Conservation (phyloP, 2,888 invertebrate genomes). For the Tetranychus piercei region DNA sequence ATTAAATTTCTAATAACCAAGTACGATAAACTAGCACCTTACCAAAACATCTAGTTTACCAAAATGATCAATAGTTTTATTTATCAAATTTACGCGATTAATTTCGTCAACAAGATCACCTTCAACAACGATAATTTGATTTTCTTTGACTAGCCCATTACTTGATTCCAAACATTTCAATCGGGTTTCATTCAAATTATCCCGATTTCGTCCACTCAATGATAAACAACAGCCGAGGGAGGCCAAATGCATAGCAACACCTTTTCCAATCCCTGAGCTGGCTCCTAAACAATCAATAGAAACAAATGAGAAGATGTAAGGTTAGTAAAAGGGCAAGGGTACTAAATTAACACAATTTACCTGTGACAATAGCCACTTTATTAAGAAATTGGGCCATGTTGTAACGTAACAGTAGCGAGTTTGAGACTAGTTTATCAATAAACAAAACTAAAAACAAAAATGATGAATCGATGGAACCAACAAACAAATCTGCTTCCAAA, state of each 20-base stretch:
- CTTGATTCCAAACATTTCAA: constrained; percentile 5
- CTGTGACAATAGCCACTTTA: constrained; percentile 2
- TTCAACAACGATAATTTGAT: constrained; percentile 29
- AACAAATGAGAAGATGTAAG: not conserved
- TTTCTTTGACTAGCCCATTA: constrained; percentile 2
- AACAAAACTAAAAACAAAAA: too few relatives aligned
- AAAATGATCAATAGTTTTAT: constrained; percentile 51
- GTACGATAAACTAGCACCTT: not conserved
- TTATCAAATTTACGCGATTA: constrained; percentile 51
- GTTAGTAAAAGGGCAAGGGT: not conserved
- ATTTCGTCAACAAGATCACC: constrained; percentile 42
- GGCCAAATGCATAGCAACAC: constrained; percentile 56
- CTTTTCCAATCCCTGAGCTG: constrained; percentile 67
- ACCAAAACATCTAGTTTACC: constrained; percentile 47
- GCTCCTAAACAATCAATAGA: constrained; percentile 44
- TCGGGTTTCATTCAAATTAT: constrained; percentile 42
- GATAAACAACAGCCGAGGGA: constrained; percentile 55
- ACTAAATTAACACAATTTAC: constrained; percentile 36
- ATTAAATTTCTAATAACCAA: not conserved
- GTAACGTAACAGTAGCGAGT: too few relatives aligned
- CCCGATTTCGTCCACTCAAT: constrained; percentile 48
- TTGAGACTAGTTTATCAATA: too few relatives aligned
- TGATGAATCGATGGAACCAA: too few relatives aligned
- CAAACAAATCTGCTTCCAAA: too few relatives aligned
- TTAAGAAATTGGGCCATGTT: not conserved